These are phyloP conservation scores for Sarcophaga variegata DNA, from an alignment of 2,888 invertebrate species.

Conservation along the genomic window DNA sequence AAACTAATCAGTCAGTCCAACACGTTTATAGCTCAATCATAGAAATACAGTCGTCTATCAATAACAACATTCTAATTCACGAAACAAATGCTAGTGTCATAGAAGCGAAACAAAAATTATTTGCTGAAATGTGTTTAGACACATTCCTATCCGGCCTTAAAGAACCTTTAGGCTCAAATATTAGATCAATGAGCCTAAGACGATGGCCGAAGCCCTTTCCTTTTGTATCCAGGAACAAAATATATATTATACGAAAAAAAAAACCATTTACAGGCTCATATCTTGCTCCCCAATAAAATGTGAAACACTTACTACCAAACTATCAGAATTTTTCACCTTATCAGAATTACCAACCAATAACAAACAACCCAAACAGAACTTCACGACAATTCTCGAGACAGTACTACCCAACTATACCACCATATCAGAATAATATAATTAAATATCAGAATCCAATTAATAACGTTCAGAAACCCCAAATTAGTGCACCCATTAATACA, in stretches of 20 bases:
- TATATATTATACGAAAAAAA: constrained; percentile 12
- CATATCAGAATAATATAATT: constrained; percentile 40
- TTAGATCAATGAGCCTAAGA: constrained; percentile 39
- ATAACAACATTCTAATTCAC: constrained; percentile 54
- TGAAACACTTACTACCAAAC: constrained; percentile 22
- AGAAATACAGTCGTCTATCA: constrained; percentile 65
- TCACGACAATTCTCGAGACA: constrained; percentile 21
- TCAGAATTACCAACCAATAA: constrained; percentile 17
- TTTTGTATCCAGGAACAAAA: constrained; percentile 45
- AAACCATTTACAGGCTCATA: constrained; percentile 22
- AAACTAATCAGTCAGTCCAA: too few relatives aligned
- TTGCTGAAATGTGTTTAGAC: constrained; percentile 36
- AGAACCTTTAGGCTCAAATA: constrained; percentile 39
- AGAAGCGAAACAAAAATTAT: constrained; percentile 32
- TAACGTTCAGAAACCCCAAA: constrained; percentile 16
- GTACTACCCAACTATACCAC: constrained; percentile 15
- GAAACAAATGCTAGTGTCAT: constrained; percentile 27
- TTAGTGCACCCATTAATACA: constrained; percentile 9
- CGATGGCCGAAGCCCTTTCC: constrained; percentile 26
- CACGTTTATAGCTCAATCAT: too few relatives aligned
- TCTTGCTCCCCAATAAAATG: constrained; percentile 4
- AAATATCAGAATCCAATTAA: constrained; percentile 25
- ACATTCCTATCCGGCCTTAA: constrained; percentile 42
- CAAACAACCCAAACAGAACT: constrained; percentile 24
- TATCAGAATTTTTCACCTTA: neutral